Evolutionary conservation across 1,140 invertebrate genomes (phyloP).

Genomic region (Camponotus vicinus): DNA sequence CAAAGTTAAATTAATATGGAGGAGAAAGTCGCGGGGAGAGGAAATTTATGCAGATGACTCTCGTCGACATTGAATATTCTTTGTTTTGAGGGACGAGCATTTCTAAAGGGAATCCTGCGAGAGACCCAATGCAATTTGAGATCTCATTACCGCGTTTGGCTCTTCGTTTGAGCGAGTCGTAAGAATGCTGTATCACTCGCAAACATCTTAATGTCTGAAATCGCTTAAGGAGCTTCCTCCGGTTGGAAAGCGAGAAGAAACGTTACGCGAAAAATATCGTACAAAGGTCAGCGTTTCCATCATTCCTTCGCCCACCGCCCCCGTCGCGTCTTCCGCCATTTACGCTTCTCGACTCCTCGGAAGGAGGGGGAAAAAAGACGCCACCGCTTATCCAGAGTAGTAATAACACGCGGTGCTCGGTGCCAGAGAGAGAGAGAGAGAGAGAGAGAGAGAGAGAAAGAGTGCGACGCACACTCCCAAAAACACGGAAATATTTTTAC

Average conservation of each 20-base stretch:
- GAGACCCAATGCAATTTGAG: not conserved
- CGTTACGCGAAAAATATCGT: constrained; percentile 23
- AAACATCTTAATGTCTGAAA: not conserved
- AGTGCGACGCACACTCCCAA: constrained; percentile 13
- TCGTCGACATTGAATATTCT: not conserved
- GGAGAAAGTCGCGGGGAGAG: not conserved
- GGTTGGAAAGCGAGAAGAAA: not conserved
- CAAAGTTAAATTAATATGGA: not conserved
- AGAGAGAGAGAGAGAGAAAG: not conserved
- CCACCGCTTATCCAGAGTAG: too few relatives aligned
- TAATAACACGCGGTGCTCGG: too few relatives aligned
- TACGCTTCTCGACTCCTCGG: not conserved
- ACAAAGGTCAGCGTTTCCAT: constrained; percentile 52
- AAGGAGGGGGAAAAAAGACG: not conserved
- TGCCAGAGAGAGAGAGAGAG: not conserved
- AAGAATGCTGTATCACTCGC: not conserved
- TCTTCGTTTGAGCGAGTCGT: not conserved
- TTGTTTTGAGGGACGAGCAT: not conserved
- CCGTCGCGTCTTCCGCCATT: constrained; percentile 43
- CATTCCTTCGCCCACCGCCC: constrained; percentile 35
- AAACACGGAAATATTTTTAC: constrained; percentile 63
- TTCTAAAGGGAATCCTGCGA: not conserved
- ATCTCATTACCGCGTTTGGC: not conserved
- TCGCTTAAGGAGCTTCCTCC: not conserved
- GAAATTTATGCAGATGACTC: not conserved